Base-by-base conservation (phyloP, 23 tunicate species). In the Aplidium turbinatum region DNA sequence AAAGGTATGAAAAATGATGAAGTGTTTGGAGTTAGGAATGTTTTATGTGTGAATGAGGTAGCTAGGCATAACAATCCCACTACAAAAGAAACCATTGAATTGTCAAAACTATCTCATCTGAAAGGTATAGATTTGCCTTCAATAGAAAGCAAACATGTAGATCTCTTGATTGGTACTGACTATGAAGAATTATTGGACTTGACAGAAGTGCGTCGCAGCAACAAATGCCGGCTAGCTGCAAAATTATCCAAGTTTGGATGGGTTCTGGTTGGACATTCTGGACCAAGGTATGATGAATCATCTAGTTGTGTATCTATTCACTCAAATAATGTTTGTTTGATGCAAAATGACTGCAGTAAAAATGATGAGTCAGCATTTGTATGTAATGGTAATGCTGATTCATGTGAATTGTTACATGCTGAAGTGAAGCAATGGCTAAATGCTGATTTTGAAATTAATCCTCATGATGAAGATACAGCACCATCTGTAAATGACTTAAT, bases 211-310 rank as follows among this genome's bases (percentile, higher is more conserved):
- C 35, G 67, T 4, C 67, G 67, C 35, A 60, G 67, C 31, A 3
- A 18, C 9, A 38, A 60, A 26, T 53, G 22, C 23, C 60, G 23
- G 16, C 26, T 60, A 5, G 67, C 67, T 60, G 67, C 67, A 26
- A 60, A 60, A 23, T 30, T 60, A 60, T 60, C 67, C 30, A 60
- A 25, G 22, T 60, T 29, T 60, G 72, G 28, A 65, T 65, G 72
- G 50, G 29, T 65, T 4, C 28, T 65, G 50, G 72, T 38, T 16
- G 72, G 72, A 7, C 5, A 65, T 26, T 19, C 72, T 35, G 50
- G 72, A 36, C 72, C 23, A 2, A n/a, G 72, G 4, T 3, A 38
- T 36, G 72, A 38, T 21, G 50, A 6, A n/a, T n/a, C n/a, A n/a
- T n/a, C n/a, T n/a, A n/a, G n/a, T n/a, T n/a, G n/a, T n/a, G n/a